Percentiles rank a stretch among this genome's conserved stretches.
phyloP scores from a whole-genome alignment of 2,113 vertebrate species.

The Gallinago undulata region DNA sequence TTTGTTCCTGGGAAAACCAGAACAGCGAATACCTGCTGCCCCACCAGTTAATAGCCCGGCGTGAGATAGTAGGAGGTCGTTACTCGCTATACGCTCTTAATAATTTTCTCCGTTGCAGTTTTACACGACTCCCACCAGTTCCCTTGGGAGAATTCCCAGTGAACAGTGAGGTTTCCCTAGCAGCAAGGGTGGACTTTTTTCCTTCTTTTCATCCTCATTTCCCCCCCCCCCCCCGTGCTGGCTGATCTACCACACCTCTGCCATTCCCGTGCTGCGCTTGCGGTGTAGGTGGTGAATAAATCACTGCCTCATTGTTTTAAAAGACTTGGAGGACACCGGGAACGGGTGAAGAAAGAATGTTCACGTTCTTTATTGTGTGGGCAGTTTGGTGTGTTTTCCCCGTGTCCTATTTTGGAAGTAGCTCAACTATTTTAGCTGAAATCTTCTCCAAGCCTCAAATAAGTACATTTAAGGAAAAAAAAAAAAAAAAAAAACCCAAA shows the following conservation, averaged over 20 bases:
- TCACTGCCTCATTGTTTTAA: constrained; percentile 12
- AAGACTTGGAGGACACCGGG: neutral
- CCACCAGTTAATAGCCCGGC: neutral
- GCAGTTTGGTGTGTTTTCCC: neutral
- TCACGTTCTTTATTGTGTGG: neutral
- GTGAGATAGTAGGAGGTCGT: neutral
- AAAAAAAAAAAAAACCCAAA: neutral
- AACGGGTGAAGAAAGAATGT: neutral
- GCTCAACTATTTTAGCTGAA: constrained; percentile 49
- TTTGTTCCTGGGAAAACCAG: neutral
- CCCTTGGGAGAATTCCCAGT: neutral
- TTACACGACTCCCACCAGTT: neutral
- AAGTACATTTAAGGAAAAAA: constrained; percentile 13
- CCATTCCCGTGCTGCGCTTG: neutral
- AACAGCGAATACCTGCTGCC: neutral
- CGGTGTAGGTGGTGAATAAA: neutral
- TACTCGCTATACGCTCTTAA: neutral
- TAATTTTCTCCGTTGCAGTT: neutral
- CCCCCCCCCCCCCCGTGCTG: neutral
- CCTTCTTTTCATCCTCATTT: neutral
- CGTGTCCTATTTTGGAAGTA: constrained; percentile 19
- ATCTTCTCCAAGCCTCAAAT: constrained; percentile 37
- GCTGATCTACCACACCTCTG: neutral
- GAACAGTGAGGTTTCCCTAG: neutral
- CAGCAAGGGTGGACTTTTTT: neutral